Evolutionary conservation across 2,797 vertebrate species (phyloP), one percentile per base, ranked within the genome.

Genomic region (Notoglanidium macrostoma): DNA sequence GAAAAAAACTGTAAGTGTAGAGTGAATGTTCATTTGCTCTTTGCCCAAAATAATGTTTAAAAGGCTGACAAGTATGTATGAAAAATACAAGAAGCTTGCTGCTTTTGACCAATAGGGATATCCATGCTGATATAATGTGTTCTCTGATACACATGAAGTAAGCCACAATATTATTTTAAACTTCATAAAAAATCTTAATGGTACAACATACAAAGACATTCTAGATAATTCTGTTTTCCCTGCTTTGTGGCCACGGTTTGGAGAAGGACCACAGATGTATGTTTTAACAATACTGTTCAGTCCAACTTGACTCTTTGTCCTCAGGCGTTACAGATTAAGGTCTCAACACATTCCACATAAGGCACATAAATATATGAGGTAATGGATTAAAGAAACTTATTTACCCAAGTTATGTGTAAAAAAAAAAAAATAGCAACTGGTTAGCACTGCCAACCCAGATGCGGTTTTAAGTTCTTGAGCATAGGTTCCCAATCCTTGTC

Each of bases 1-100:
- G 46, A 49, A 49, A 49, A 79, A 81, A 81, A 61, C 86, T 86
- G 79, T 70, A 83, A 88, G 78, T 67, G 57, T n/a, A 76, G 57
- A 15, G 70, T 83, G 17, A 80, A 81, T 81, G 57, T 73, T 81
- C 55, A 88, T 85, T 63, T 54, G 7, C 21, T 44, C 23, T 84
- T 68, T 49, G 51, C 40, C 12, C 19, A 61, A 82, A 3, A 82
- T 57, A 76, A 77, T 29, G 21, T 26, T 3, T 5, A 19, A 55
- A 74, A 85, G 23, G 57, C 57, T 82, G 70, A 74, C 23, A 6
- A 82, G 35, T 44, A n/a, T n/a, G n/a, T n/a, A n/a, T 19, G 63
- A 55, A 73, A 73, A 87, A 49, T 49, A 17, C 26, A 54, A 35
- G 2, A 21, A 12, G 17, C 11, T 55, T 65, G 29, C 35, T 44